Evolutionary conservation across 2,888 invertebrate genomes (phyloP), one percentile per base, ranked within the genome.

Genomic region (Hyposoter dolosus): DNA sequence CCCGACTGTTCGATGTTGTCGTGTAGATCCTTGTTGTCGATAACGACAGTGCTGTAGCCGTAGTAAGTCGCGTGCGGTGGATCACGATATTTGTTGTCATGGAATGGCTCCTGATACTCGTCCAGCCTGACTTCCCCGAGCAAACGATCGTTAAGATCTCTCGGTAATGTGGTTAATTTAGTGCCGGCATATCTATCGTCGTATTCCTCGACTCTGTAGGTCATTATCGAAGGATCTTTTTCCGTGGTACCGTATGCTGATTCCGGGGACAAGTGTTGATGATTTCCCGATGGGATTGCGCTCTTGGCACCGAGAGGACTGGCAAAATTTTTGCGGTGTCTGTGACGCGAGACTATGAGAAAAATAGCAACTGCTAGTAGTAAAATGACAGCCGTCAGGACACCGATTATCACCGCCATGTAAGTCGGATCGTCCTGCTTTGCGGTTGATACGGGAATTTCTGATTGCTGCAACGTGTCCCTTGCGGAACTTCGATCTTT

Each of bases 301-400:
- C 93, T 93, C 89, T 95, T 95, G 6, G 94, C 92, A 6, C 94
- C 94, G 53, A 95, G 89, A 0, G 95, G 95, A 83, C 94, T 94
- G 12, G 95, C 94, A 88, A 95, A 95, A 88, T 94, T 94, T 89
- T 95, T 95, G 66, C 95, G 92, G 87, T 95, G 95, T 6, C 95
- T 92, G 90, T 95, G 95, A 9, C 95, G 92, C 28, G 94, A 93
- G 50, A 95, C 94, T 92, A 96, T 95, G 82, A 96, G 93, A 90
- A 95, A 95, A 88, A 96, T 95, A 84, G 95, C 95, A 63, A 95
- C 95, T 23, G 95, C 95, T 79, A 95, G 93, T 23, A 96, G 93
- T 75, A 96, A 94, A 84, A 96, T 95, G 84, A 96, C 95, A 1
- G 95, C 96, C 80, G 95, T 95, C 76, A 96, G 91, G 23, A 95